phyloP scores from a whole-genome alignment of 2,888 invertebrate species.

The Cenopis cana region DNA sequence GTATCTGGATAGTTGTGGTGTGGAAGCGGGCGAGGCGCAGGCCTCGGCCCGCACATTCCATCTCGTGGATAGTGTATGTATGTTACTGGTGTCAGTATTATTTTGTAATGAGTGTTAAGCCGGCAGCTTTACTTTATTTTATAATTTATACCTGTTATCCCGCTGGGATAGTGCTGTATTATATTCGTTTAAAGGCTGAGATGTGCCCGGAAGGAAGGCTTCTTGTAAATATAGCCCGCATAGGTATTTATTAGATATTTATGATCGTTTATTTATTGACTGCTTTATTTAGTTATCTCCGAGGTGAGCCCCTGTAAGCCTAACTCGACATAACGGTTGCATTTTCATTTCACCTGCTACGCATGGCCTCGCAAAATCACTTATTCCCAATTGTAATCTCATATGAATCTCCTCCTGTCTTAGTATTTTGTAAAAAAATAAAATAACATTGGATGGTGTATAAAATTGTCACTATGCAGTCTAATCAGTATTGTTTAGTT shows the following conservation, averaged over 20 bases:
- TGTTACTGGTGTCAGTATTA: constrained; percentile 84
- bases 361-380: constrained; percentile 75
- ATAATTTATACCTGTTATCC: constrained; percentile 84
- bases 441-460: constrained; percentile 81
- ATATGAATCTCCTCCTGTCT: constrained; percentile 78
- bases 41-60: constrained; percentile 78
- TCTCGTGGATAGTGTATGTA: constrained; percentile 77
- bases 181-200: constrained; percentile 83
- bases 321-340: constrained; percentile 78
- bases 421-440: constrained; percentile 73
- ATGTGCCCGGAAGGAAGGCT: constrained; percentile 78
- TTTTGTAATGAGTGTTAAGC: constrained; percentile 83
- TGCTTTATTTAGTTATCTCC: constrained; percentile 82
- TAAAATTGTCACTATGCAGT: constrained; percentile 59
- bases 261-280: constrained; percentile 86
- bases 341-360: constrained; percentile 80
- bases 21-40: constrained; percentile 69
- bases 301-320: constrained; percentile 70
- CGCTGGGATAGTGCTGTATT: constrained; percentile 82
- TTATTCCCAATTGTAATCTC: constrained; percentile 79
- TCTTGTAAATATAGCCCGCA: constrained; percentile 84
- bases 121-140: constrained; percentile 82
- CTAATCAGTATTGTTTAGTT: constrained; percentile 42
- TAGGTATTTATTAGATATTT: constrained; percentile 87
- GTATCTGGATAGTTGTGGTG: constrained; percentile 78